Base-by-base conservation (phyloP, 2,888 invertebrate species). In the Patella pellucida region DNA sequence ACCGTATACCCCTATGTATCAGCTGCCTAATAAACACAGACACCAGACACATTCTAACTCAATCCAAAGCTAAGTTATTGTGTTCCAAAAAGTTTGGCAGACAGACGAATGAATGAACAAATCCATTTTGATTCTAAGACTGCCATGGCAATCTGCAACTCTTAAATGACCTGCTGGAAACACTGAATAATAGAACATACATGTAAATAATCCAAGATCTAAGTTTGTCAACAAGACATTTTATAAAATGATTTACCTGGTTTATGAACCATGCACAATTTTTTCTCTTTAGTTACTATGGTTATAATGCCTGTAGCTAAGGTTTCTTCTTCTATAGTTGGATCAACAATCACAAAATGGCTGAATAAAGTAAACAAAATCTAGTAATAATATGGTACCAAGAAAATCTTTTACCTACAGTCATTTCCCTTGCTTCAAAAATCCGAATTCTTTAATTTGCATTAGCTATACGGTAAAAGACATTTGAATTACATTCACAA, bases 251-350 rank as follows among this genome's bases (percentile, higher is more conserved):
- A 80, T 75, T 70, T 73, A 89, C 95, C 96, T 88, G 95, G 94
- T 91, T 96, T 96, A 85, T 95, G 91, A 12, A 88, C 81, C 62
- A 83, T 79, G 79, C 87, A 88, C 7, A 89, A 68, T 41, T 86
- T 82, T 79, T 94, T 93, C 82, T 94, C 94, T 80, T 93, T 81
- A 11, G 90, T 93, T 69, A 94, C 94, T 68, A 96, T 91, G 75
- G 94, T 94, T 82, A 91, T 71, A 14, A 93, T 93, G n/a, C 94
- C 94, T 74, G 93, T 93, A 85, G 94, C 94, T 83, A 95, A 92
- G 82, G 93, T 93, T 92, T 96, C 96, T 92, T 96, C 96, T 90
- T 96, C 95, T n/a, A 93, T 92, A 56, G 95, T 94, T 52, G 96
- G 96, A 90, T 96, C 96, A n/a, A 93, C 93, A 81, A 96, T 89